Evolutionary conservation across 2,888 invertebrate genomes (phyloP), one percentile per base, ranked within the genome.

Genomic region (Allygus modestus): DNA sequence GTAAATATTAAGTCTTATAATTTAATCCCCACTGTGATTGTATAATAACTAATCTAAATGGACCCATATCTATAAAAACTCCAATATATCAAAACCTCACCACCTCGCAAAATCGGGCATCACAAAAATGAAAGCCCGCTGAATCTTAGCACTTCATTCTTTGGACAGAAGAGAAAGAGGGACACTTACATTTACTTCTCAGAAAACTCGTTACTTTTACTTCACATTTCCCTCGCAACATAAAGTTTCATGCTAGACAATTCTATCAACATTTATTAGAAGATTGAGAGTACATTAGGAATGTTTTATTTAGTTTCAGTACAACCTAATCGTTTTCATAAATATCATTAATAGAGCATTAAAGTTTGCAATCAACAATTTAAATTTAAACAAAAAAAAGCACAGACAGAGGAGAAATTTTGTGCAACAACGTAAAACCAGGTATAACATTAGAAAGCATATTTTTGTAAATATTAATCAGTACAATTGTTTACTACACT

Each of bases 11-110:
- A 77, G 54, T 79, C 58, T 79, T 79, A 58, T 79, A 20, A 33
- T 33, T 79, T 58, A 79, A 77, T 77, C 46, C 79, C 58, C 79
- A 23, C 20, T 79, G 79, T 77, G 46, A 77, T 51, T 77, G 43
- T 79, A 58, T 46, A 46, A 2, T 26, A 79, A 58, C 58, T 79
- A 79, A 79, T 58, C 79, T 79, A 79, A 79, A 79, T 79, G 79
- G 79, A 79, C 79, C 79, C 79, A 58, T 79, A 58, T 77, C 75
- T 28, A 28, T 43, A 58, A 41, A 51, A 79, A 58, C 58, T 58
- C 37, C 33, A 26, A 20, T 26, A n/a, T 51, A 58, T 58, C 17
- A 79, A 79, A 79, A 79, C 79, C 79, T 79, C 51, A 51, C 37
- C 58, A 58, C 54, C 79, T 58, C 1, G 1, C 73, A 28, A 65